Evolutionary conservation across 2,797 vertebrate species (phyloP), one percentile per base, ranked within the genome.

Genomic region (Ptychadena robeensis): DNA sequence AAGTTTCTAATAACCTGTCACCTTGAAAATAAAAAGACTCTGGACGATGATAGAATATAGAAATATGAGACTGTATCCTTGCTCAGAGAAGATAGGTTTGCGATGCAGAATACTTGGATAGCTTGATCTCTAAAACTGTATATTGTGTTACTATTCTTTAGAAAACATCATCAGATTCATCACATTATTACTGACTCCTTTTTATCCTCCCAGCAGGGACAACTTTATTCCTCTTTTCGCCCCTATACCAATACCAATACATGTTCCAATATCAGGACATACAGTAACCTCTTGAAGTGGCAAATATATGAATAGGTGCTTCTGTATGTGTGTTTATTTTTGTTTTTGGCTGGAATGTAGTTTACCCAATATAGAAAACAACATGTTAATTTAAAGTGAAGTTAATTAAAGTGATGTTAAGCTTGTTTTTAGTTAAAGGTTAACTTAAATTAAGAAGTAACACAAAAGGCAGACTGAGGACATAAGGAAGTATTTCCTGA

Each of bases 1-100:
- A 22, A 34, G 31, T 14, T 75, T 63, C 48, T 75, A 75, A 64
- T 75, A 64, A 38, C 57, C 59, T 75, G 73, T 78, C 75, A 78
- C 35, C 27, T 53, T 78, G 64, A n/a, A 44, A 66, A 48, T 32
- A 67, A 78, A 76, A 65, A 5, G 48, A 11, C 57, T 22, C 30
- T 59, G 18, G 32, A 32, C n/a, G n/a, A 15, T 40, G 27, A 65
- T 64, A 15, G 25, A 40, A 66, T 34, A 30, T 78, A 35, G 10
- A 34, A 11, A 61, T 34, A 31, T 6, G 34, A 37, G 4, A 53
- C 44, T 22, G 44, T 53, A 53, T 3, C n/a, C 59, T 30, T 64
- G 34, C 59, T 31, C 34, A 25, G 8, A n/a, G 6, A 12, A 31
- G 53, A 48, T 40, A 48, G 35, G 35, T 15, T 30, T 48, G 28